phyloP scores from a whole-genome alignment of 2,113 vertebrate species.

The Eleginops maclovinus region DNA sequence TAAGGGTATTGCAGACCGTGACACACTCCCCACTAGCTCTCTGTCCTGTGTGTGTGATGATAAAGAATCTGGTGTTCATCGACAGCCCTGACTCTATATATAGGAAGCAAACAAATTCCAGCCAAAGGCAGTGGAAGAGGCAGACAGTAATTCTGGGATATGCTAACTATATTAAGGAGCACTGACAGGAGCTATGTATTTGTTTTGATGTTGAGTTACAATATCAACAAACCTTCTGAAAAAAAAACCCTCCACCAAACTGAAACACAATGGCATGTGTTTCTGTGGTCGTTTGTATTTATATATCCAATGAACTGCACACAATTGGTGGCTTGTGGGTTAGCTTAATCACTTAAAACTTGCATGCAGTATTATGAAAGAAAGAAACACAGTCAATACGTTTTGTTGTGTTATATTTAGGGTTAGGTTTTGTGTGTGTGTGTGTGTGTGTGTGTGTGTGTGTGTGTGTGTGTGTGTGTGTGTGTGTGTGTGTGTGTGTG shows the following conservation, averaged over 20 bases:
- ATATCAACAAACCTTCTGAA: not conserved
- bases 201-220: not conserved
- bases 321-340: not conserved
- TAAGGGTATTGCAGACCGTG: too few species aligned
- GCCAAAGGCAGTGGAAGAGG: too few species aligned
- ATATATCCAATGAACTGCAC: not conserved
- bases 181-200: too few species aligned
- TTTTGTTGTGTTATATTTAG: too few species aligned
- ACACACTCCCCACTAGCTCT: too few species aligned
- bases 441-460: slow-evolving; percentile 2
- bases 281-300: not conserved
- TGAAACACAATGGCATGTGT: not conserved
- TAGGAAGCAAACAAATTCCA: too few species aligned
- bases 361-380: not conserved
- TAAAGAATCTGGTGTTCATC: too few species aligned
- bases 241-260: not conserved
- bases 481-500: slow-evolving; percentile 3
- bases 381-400: not conserved
- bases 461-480: slow-evolving; percentile 17
- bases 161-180: too few species aligned
- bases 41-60: too few species aligned
- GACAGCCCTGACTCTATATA: too few species aligned
- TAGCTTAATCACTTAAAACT: not conserved
- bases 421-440: too few species aligned
- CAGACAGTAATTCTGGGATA: too few species aligned